Evolutionary conservation across 2,888 invertebrate genomes (phyloP), one percentile per base, ranked within the genome.

Genomic region (Matsumyia berberina): DNA sequence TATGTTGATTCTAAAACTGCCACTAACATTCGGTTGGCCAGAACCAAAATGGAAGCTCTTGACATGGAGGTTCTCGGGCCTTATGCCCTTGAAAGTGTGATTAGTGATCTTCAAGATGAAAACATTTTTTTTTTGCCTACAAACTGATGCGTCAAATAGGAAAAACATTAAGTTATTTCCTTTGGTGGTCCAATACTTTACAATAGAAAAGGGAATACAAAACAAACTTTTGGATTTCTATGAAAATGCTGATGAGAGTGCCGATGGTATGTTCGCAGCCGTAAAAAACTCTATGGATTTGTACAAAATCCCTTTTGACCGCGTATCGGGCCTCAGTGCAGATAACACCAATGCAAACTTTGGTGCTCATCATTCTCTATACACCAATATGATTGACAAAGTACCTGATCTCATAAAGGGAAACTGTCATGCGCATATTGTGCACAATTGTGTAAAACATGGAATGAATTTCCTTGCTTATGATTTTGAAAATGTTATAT

Each of bases 291-390:
- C 35, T 42, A 44, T 69, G 31, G 17, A 42, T 31, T 3, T 11
- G 15, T 29, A 29, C 31, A 53, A 53, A 9, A 17, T 53, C 9
- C 53, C 39, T 44, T 55, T 67, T 17, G 17, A 37, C 11, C n/a
- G 42, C 17, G 42, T 67, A n/a, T 55, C 67, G 29, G 19, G 39
- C 31, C 55, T 49, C 12, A 37, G 49, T 9, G 64, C 64, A 24
- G 64, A 64, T 12, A 64, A 64, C 24, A 51, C 49, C 12, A 29
- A 53, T 39, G 67, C 44, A n/a, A 67, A 67, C 42, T 66, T 55
- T 55, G 69, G 69, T 19, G 35, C 33, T n/a, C 15, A 55, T 19
- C 53, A 69, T 31, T 55, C 55, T 33, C 31, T 69, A 33, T 69
- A 42, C 24, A 39, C 29, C 15, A 55, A 69, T 42, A 29, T 67